phyloP scores from a whole-genome alignment of 2,797 vertebrate genomes.

The Dicrostonyx torquatus region DNA sequence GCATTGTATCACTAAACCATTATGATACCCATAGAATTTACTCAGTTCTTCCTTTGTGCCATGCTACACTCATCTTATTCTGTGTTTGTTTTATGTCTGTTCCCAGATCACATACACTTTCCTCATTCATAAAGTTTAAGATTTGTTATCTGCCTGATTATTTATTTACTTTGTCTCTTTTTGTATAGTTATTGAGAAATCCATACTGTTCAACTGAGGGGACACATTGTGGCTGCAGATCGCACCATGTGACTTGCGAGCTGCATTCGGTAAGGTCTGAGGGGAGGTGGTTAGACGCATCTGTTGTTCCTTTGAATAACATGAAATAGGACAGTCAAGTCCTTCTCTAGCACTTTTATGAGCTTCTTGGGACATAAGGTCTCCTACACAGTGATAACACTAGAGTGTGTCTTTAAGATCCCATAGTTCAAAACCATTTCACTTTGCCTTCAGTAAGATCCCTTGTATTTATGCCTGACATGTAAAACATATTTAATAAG shows the following conservation, averaged over 20 bases:
- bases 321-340: neutral
- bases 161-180: constrained; percentile 22
- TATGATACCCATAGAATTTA: neutral
- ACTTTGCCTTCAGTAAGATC: neutral
- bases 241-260: neutral
- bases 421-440: neutral
- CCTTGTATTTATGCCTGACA: constrained; percentile 7
- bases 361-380: rapidly evolving
- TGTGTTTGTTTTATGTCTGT: neutral
- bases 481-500: constrained; percentile 7
- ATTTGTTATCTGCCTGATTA: neutral
- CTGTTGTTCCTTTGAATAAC: too few species aligned
- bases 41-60: neutral
- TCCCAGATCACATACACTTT: neutral
- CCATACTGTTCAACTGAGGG: constrained; percentile 25
- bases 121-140: neutral
- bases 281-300: neutral
- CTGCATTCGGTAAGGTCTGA: constrained; percentile 41
- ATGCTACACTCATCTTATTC: neutral
- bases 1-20: neutral
- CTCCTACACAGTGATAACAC: neutral
- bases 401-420: neutral
- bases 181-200: constrained; percentile 62
- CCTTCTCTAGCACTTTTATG: neutral
- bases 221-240: neutral